Evolutionary conservation across 2,113 vertebrate genomes (phyloP).

Genomic region (Sander lucioperca): DNA sequence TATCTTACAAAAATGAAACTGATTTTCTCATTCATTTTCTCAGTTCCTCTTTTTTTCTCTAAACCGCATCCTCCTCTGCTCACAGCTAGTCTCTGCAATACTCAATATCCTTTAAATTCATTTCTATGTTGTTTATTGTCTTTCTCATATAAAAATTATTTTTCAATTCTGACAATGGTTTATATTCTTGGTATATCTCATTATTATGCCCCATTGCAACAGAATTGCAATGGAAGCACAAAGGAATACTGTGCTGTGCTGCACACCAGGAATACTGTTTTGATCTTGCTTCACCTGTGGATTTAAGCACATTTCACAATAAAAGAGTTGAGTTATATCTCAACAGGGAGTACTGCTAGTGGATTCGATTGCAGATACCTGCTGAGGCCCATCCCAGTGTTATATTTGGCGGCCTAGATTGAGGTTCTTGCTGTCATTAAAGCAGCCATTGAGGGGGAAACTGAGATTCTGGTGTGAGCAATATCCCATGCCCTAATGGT

Average conservation of each 20-base stretch:
- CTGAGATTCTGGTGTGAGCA: slow-evolving; percentile 20
- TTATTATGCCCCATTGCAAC: not conserved
- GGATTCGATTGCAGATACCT: slow-evolving; percentile 49
- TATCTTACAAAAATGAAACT: not conserved
- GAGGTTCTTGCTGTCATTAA: slow-evolving; percentile 54
- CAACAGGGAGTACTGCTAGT: slow-evolving; percentile 48
- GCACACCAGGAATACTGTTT: slow-evolving; percentile 46
- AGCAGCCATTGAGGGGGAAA: slow-evolving; percentile 37
- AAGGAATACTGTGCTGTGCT: slow-evolving; percentile 18
- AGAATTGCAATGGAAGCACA: slow-evolving; percentile 32
- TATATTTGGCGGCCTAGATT: slow-evolving; percentile 48
- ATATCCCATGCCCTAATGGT: slow-evolving; percentile 23
- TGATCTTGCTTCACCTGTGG: slow-evolving; percentile 52
- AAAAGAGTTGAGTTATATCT: slow-evolving; percentile 50
- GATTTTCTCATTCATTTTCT: not conserved
- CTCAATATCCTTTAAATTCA: not conserved
- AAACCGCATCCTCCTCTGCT: not conserved
- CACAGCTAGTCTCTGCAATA: not conserved
- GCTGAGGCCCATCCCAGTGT: slow-evolving; percentile 52
- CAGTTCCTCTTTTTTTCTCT: not conserved
- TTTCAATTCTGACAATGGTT: not conserved
- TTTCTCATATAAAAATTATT: not conserved
- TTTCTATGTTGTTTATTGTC: not conserved
- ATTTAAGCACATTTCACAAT: slow-evolving; percentile 45
- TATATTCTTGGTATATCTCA: not conserved